Base-by-base conservation (phyloP, 2,888 invertebrate species). In the Hipparchia semele region DNA sequence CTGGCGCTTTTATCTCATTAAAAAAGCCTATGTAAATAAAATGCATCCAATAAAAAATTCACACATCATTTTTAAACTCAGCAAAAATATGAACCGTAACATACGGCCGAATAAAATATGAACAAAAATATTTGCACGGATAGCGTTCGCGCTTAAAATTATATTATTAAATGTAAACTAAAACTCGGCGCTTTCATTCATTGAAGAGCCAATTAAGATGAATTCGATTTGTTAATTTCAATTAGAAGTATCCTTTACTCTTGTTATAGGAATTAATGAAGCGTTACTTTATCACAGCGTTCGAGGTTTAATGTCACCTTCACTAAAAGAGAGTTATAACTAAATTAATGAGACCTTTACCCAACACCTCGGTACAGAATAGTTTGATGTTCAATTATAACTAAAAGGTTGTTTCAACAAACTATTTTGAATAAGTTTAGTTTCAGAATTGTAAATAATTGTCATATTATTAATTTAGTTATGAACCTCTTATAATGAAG, bases 101-200 rank as follows among this genome's bases (percentile, higher is more conserved):
- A 23, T 23, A 23, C 23, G 23, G 23, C 23, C 23, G 23, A 23
- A 23, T 23, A 60, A 60, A 60, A 60, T 56, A 46, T 13, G n/a
- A 62, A 13, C 61, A 8, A 8, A 49, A n/a, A 62, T 13, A 13
- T 62, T 46, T n/a, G 45, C 61, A 46, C 12, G 46, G 46, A 46
- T 45, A 62, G n/a, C 12, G n/a, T n/a, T 46, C 61, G n/a, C 45
- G 46, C 45, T 33, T 51, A 65, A 65, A 45, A 12, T 61, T 65
- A 65, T 65, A 45, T 61, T 65, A 65, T 65, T 61, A n/a, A 61
- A 13, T n/a, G 61, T 5, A 62, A 62, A 62, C 61, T 46, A 62
- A 12, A 8, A n/a, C 9, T 45, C 8, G 5, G n/a, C n/a, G 61
- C 2, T 13, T 62, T 62, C 8, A 7, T 62, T 45, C 13, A n/a